Conservation (phyloP, 2,113 vertebrate species). For the Polypterus bichir region DNA sequence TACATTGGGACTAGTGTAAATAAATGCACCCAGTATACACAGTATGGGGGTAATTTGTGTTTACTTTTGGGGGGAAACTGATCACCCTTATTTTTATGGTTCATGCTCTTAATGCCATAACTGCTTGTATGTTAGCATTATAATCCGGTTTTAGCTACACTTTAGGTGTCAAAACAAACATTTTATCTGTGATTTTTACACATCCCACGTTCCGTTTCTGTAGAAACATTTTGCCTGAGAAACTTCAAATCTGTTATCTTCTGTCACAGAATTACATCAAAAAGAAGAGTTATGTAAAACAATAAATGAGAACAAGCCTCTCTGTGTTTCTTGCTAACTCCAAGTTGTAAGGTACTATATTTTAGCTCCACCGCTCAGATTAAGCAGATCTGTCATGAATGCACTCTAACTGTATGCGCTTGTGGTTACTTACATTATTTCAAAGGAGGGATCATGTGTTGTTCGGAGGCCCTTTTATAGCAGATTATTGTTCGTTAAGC, state of each 20-base stretch:
- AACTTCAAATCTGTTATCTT: not conserved
- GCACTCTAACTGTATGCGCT: too few relatives aligned
- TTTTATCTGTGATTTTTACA: not conserved
- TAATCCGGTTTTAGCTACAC: not conserved
- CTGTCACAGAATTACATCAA: not conserved
- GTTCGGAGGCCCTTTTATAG: constrained; percentile 7
- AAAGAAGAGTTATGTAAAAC: not conserved
- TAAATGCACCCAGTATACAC: too few relatives aligned
- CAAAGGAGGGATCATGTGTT: constrained; percentile 3
- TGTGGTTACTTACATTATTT: constrained; percentile 14
- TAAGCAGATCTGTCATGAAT: too few relatives aligned
- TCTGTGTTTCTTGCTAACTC: not conserved
- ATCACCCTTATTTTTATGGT: too few relatives aligned
- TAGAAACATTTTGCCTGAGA: not conserved
- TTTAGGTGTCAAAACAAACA: not conserved
- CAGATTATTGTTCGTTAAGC: constrained; percentile 9
- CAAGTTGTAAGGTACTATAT: too few relatives aligned
- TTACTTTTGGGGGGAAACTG: too few relatives aligned
- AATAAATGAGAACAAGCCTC: constrained; percentile 1
- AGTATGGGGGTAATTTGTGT: too few relatives aligned
- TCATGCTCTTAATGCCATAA: not conserved
- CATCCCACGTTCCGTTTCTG: not conserved
- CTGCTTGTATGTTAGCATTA: not conserved
- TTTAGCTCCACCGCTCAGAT: too few relatives aligned
- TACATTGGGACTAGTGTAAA: too few relatives aligned